Evolutionary conservation across 1,140 invertebrate species (phyloP).

Genomic region (Bombus huntii): DNA sequence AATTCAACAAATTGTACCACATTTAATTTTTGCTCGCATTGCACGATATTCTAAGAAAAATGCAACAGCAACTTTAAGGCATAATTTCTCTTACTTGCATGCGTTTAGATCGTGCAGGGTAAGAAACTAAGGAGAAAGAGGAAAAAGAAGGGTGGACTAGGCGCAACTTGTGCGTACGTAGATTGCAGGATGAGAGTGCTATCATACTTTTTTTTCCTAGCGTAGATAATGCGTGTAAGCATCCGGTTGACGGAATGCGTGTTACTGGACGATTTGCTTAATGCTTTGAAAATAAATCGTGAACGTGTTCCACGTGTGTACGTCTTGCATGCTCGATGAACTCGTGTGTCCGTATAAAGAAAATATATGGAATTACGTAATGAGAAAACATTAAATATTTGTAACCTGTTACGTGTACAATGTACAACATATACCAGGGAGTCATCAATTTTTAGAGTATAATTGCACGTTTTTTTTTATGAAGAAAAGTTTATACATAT

Average conservation of each 20-base stretch:
- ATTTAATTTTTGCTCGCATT: neutral
- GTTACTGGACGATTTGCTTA: conserved; percentile 35
- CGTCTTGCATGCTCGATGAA: neutral
- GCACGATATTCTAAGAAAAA: neutral
- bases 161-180: conserved; percentile 13
- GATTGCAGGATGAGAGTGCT: conserved; percentile 48
- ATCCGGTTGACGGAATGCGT: conserved; percentile 25
- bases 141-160: neutral
- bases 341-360: neutral
- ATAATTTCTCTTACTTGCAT: neutral
- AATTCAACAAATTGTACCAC: neutral
- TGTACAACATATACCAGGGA: neutral
- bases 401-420: neutral
- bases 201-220: conserved; percentile 34
- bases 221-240: conserved; percentile 37
- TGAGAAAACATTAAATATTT: conserved; percentile 7
- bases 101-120: neutral
- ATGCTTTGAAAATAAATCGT: conserved; percentile 54
- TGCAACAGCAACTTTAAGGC: neutral
- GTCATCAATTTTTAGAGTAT: neutral
- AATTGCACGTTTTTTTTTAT: neutral
- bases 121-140: neutral
- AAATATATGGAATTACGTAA: conserved; percentile 6
- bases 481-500: neutral
- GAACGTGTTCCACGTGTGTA: neutral